A percentile compares a stretch with the other conserved stretches of the same genome.
Conservation (phyloP, 2,113 vertebrate species). For the Anarrhichthys ocellatus region DNA sequence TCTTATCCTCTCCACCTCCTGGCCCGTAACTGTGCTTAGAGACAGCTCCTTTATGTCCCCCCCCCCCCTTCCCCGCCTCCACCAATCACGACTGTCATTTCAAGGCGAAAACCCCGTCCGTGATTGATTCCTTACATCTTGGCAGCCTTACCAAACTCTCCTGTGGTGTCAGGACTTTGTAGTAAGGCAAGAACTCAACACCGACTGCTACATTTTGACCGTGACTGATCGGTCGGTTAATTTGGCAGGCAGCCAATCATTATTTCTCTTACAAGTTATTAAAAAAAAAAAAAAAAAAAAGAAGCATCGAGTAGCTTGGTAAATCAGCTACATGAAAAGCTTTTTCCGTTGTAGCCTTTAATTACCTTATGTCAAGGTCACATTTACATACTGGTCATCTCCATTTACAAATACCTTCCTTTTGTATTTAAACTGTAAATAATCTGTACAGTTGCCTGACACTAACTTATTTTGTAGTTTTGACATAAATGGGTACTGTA, state of each 20-base stretch:
- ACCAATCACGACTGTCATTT: conserved; percentile 27
- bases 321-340: not conserved
- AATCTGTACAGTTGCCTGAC: conserved; percentile 78
- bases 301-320: not conserved
- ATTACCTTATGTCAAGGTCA: not conserved
- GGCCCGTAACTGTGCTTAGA: conserved; percentile 82
- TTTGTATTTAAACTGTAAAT: conserved; percentile 84
- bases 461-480: conserved; percentile 86
- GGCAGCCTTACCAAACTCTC: conserved; percentile 9
- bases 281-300: conserved; percentile 1
- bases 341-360: conserved; percentile 16
- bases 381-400: conserved; percentile 47
- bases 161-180: not conserved
- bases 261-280: not conserved
- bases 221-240: not conserved
- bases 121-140: conserved; percentile 1
- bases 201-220: not conserved
- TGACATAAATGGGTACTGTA: conserved; percentile 78
- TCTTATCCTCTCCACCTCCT: conserved; percentile 65
- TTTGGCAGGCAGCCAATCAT: conserved; percentile 20
- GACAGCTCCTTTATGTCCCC: conserved; percentile 68
- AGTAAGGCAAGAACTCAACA: not conserved
- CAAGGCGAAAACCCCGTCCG: not conserved
- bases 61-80: not conserved
- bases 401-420: conserved; percentile 39